A percentile compares a stretch with the other conserved stretches of the same genome.
Conservation (phyloP, 2,888 invertebrate genomes). For the Anoncus sp. region DNA sequence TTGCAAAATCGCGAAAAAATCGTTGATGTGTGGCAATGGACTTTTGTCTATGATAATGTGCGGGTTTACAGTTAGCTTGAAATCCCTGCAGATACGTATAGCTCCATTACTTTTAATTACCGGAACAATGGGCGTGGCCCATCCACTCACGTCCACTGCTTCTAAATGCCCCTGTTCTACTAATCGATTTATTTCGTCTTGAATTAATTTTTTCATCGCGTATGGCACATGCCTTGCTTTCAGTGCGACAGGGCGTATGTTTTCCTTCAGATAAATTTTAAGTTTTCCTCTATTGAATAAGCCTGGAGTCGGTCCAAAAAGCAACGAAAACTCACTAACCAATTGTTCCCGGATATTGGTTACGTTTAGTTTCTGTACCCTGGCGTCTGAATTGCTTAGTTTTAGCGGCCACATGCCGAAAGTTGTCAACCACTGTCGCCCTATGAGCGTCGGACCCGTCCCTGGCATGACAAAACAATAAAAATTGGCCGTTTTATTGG, state of each 20-base stretch:
- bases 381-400: too few relatives aligned
- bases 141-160: slow-evolving; percentile 34
- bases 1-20: slow-evolving; percentile 7
- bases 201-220: slow-evolving; percentile 49
- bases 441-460: slow-evolving; percentile 44
- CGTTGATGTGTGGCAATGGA: slow-evolving; percentile 6
- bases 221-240: slow-evolving; percentile 49
- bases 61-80: slow-evolving; percentile 61
- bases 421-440: slow-evolving; percentile 53
- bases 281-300: slow-evolving; percentile 51
- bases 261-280: slow-evolving; percentile 53
- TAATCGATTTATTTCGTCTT: slow-evolving; percentile 60
- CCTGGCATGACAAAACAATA: slow-evolving; percentile 49
- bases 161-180: slow-evolving; percentile 64
- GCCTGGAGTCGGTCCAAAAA: slow-evolving; percentile 45
- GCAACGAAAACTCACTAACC: slow-evolving; percentile 6
- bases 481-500: slow-evolving; percentile 21
- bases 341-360: slow-evolving; percentile 8
- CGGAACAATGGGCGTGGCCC: slow-evolving; percentile 46
- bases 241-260: slow-evolving; percentile 39
- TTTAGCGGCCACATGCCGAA: slow-evolving; percentile 54
- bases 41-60: slow-evolving; percentile 52
- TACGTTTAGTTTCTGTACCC: background rate
- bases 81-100: slow-evolving; percentile 71
- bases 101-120: slow-evolving; percentile 62